These are phyloP conservation scores for Halictus ligatus DNA, from an alignment of 2,888 invertebrate species.

Conservation along the genomic window DNA sequence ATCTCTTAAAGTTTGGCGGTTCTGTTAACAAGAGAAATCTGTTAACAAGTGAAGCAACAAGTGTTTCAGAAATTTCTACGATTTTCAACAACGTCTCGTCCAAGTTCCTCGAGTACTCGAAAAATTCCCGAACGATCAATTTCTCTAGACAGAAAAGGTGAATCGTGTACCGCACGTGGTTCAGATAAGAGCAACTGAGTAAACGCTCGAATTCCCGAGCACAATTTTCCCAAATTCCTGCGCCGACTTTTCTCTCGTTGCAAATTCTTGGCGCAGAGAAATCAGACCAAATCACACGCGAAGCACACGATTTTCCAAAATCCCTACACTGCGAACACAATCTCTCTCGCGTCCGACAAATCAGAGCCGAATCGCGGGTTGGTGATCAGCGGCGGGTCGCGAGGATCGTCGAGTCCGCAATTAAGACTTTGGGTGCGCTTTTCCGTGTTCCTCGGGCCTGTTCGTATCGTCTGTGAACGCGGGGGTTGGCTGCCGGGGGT, in stretches of 20 bases:
- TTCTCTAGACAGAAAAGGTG: background rate
- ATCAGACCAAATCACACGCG: no score
- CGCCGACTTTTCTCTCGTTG: background rate
- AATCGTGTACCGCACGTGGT: background rate
- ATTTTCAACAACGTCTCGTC: no score
- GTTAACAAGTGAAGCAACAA: no score
- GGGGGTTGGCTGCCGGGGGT: background rate
- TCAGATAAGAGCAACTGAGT: no score
- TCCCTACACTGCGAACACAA: background rate
- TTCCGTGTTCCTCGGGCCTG: constrained; percentile 36
- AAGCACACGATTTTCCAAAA: background rate
- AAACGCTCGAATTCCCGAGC: background rate
- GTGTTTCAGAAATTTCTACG: no score
- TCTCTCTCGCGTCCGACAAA: background rate
- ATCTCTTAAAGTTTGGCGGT: no score
- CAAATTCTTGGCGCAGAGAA: background rate
- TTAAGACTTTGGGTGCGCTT: constrained; percentile 43
- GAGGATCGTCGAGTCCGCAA: constrained; percentile 38
- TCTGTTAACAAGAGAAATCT: no score
- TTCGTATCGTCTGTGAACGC: constrained; percentile 21
- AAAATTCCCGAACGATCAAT: background rate
- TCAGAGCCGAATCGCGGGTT: background rate
- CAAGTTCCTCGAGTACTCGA: no score
- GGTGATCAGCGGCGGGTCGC: background rate
- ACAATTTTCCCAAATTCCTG: background rate